A percentile compares a stretch with the other conserved stretches of the same genome.
Conservation (phyloP, 2,888 invertebrate genomes). For the Agonopterix heracliana region DNA sequence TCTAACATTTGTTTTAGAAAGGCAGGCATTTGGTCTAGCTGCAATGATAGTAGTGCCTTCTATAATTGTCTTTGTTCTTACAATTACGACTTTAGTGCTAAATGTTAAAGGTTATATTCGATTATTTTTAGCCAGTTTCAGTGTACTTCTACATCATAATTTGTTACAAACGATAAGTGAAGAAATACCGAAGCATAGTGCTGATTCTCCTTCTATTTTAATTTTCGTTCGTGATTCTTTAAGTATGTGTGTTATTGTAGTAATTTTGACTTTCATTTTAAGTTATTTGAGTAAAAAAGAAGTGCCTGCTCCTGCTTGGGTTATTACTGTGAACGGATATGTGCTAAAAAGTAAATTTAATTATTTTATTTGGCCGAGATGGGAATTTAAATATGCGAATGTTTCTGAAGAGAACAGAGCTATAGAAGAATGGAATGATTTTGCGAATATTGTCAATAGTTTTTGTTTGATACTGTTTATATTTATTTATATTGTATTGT, state of each 20-base stretch:
- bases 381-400: slow-evolving; percentile 15
- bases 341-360: slow-evolving; percentile 21
- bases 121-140: slow-evolving; percentile 16
- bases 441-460: slow-evolving; percentile 29
- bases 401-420: slow-evolving; percentile 7
- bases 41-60: slow-evolving; percentile 33
- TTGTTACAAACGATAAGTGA: slow-evolving; percentile 22
- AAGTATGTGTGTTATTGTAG: slow-evolving; percentile 22
- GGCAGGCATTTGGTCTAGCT: slow-evolving; percentile 31
- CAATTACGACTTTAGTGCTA: slow-evolving; percentile 25
- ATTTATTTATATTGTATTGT: background rate
- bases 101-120: slow-evolving; percentile 22
- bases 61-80: slow-evolving; percentile 25
- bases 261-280: slow-evolving; percentile 26
- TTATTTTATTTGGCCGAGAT: slow-evolving; percentile 20
- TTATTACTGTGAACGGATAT: background rate
- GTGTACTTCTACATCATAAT: slow-evolving; percentile 30
- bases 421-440: slow-evolving; percentile 26
- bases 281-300: background rate
- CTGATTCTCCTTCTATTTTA: slow-evolving; percentile 30
- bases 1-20: slow-evolving; percentile 32
- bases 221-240: slow-evolving; percentile 33
- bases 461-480: slow-evolving; percentile 2
- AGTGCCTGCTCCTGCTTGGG: background rate
- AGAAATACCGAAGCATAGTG: slow-evolving; percentile 26